Evolutionary conservation across 2,797 vertebrate genomes (phyloP).

Genomic region (Ficedula albicollis): DNA sequence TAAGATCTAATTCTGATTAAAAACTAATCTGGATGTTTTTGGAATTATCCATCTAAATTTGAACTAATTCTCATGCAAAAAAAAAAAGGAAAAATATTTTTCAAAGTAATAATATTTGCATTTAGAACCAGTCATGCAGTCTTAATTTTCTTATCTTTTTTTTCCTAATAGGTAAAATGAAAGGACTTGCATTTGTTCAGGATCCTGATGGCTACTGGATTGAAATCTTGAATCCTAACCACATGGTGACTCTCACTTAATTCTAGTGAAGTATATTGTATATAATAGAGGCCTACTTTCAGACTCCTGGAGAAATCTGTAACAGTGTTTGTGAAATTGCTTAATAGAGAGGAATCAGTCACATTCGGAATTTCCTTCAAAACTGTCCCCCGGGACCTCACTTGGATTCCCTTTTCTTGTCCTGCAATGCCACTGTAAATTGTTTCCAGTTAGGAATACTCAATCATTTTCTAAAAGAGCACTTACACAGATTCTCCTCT

Average conservation of each 20-base stretch:
- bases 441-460: background rate
- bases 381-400: background rate
- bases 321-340: background rate
- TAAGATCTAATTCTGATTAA: background rate
- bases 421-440: conserved; percentile 7
- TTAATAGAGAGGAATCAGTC: background rate
- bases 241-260: conserved; percentile 85
- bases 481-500: background rate
- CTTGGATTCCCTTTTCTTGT: background rate
- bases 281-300: background rate
- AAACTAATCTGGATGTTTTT: background rate
- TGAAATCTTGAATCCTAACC: conserved; percentile 95
- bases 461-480: background rate
- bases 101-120: background rate
- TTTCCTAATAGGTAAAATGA: conserved; percentile 90
- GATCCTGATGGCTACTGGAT: conserved; percentile 99
- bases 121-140: background rate
- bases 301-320: background rate
- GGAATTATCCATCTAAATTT: background rate
- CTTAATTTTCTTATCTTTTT: background rate
- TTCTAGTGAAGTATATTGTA: background rate
- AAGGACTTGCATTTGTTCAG: conserved; percentile 96
- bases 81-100: background rate
- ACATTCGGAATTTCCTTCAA: background rate
- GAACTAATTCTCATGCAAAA: background rate